phyloP scores from a whole-genome alignment of 2,797 vertebrate genomes.

The Urosaurus nigricauda region DNA sequence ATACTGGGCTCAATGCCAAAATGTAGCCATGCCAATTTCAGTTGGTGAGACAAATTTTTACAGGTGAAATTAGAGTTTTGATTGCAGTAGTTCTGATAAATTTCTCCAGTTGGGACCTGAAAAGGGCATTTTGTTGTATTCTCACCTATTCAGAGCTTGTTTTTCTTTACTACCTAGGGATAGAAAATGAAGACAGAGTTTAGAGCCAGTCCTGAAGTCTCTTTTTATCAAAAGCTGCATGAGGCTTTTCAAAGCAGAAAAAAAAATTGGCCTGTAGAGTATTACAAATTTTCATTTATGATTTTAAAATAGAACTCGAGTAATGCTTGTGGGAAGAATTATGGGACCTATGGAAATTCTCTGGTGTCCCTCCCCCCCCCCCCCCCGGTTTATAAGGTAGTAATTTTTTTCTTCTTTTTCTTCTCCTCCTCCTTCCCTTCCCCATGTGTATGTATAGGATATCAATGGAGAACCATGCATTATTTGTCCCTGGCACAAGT shows the following conservation, averaged over 20 bases:
- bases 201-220: neutral
- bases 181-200: neutral
- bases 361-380: neutral
- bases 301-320: neutral
- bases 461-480: constrained; percentile 88
- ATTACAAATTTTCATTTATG: neutral
- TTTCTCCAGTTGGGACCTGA: too few relatives aligned
- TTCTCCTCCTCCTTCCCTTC: too few relatives aligned
- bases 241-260: neutral
- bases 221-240: neutral
- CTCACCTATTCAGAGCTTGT: too few relatives aligned
- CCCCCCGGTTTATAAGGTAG: constrained; percentile 12
- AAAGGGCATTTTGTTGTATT: too few relatives aligned
- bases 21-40: too few relatives aligned
- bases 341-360: neutral
- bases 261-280: too few relatives aligned
- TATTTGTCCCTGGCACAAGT: constrained; percentile 95
- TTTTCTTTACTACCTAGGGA: too few relatives aligned
- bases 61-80: too few relatives aligned
- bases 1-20: too few relatives aligned
- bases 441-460: constrained; percentile 79
- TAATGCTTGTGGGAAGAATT: neutral
- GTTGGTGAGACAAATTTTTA: too few relatives aligned
- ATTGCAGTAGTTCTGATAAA: too few relatives aligned
- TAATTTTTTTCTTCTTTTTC: constrained; percentile 39